Base-by-base conservation (phyloP, 2,797 vertebrate species). In the Pygocentrus nattereri region DNA sequence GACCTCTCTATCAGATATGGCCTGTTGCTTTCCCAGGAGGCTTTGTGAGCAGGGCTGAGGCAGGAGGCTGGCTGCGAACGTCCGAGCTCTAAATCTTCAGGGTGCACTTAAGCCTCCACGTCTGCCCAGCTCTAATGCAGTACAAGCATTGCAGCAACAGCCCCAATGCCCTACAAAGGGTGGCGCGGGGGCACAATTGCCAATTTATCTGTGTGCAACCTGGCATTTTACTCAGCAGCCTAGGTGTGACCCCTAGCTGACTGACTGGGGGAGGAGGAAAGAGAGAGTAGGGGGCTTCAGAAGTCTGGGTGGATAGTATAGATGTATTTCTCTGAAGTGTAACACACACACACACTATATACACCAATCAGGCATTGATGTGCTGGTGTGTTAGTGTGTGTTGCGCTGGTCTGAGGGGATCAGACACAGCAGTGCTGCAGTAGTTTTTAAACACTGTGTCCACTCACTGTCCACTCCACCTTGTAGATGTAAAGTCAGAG, bases 141-240 rank as follows among this genome's bases (percentile, higher is more conserved):
- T 84, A 78, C 85, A 83, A 92, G 81, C 72, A 83, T 86, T 80
- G 41, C 61, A 19, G 84, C 78, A 54, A 85, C 59, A 64, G 69
- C 76, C 72, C 85, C 44, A 77, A 31, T 59, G 23, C 23, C 13
- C 30, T 58, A 56, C 52, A 27, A 84, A 89, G 82, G 78, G 70
- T 81, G 82, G 83, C 77, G 81, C 87, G 19, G 73, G 85, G 78
- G 81, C 69, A 18, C 79, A 76, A 88, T 87, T 84, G 76, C 90
- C 91, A 82, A 92, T 91, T 91, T 88, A 89, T 90, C 86, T 79
- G 82, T 82, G 82, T 84, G 79, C 74, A 83, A 86, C 87, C 82
- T 85, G 91, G 73, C 87, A 89, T 85, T 91, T 89, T 80, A 89
- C 83, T 87, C 78, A 72, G 75, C 8, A 83, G 86, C 78, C 76